Percentiles rank a stretch among this genome's conserved stretches.
These are phyloP conservation scores for Chrysodeixis includens DNA, from an alignment of 2,888 invertebrate genomes.

Conservation along the genomic window DNA sequence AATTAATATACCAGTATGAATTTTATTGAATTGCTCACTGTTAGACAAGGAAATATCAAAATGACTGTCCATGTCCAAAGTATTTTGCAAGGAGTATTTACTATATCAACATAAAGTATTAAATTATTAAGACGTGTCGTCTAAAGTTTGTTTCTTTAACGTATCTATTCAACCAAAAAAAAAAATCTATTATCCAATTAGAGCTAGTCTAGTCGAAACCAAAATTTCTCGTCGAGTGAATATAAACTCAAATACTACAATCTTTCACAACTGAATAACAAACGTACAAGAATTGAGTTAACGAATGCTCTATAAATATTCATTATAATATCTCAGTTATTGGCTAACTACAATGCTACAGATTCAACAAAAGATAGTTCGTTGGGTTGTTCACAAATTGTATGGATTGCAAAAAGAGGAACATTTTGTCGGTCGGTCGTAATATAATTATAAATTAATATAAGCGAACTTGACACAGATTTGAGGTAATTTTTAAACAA, in stretches of 20 bases:
- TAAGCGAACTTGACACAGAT: conserved; percentile 68
- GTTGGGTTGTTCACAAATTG: no score
- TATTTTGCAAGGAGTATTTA: no score
- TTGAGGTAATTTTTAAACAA: conserved; percentile 34
- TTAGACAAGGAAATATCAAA: not conserved
- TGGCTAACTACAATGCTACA: conserved; percentile 29
- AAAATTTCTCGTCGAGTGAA: not conserved
- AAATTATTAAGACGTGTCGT: no score
- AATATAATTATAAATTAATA: conserved; percentile 35
- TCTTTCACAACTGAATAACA: conserved; percentile 28
- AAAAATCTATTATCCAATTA: no score
- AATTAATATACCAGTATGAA: no score
- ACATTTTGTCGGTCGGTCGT: conserved; percentile 13
- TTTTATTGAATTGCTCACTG: no score
- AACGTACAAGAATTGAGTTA: conserved; percentile 22
- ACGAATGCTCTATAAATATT: conserved; percentile 12
- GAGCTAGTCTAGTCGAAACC: not conserved
- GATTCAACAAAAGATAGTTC: conserved; percentile 34
- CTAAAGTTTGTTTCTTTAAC: no score
- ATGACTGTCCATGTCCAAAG: no score
- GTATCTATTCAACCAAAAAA: no score
- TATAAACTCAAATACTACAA: not conserved
- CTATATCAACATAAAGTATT: no score
- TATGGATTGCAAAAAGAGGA: conserved; percentile 39
- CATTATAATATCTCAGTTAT: conserved; percentile 19